Percentiles rank a stretch among this genome's conserved stretches.
phyloP scores from a whole-genome alignment of 2,797 vertebrate species.

The Phyllotis vaccarum region DNA sequence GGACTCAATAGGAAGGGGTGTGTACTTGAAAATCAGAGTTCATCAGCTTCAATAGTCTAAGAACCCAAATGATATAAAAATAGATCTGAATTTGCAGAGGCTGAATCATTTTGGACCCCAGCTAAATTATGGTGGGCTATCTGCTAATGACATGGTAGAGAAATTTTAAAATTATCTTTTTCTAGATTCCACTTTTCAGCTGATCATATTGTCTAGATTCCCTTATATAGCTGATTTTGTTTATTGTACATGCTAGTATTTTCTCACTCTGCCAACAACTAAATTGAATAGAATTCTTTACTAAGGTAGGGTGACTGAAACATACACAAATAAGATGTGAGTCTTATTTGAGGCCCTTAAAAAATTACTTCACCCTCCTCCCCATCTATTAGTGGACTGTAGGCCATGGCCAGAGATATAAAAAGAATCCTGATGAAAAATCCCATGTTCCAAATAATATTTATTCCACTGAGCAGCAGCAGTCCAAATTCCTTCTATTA shows the following conservation, averaged over 20 bases:
- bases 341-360: background rate
- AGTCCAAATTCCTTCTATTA: background rate
- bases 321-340: background rate
- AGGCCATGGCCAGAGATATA: background rate
- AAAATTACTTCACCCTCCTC: background rate
- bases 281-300: background rate
- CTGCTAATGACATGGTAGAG: background rate
- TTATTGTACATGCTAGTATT: background rate
- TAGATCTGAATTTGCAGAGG: background rate
- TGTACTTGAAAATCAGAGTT: background rate
- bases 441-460: background rate
- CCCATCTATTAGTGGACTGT: background rate
- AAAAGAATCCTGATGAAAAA: background rate
- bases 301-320: background rate
- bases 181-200: background rate
- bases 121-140: background rate
- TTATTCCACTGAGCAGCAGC: background rate
- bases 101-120: background rate
- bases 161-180: constrained; percentile 15
- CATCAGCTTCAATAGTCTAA: background rate
- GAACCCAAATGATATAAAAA: constrained; percentile 40
- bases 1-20: background rate
- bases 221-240: background rate
- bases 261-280: background rate
- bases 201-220: background rate